These are phyloP conservation scores for Globodera rostochiensis DNA, from an alignment of 1,140 invertebrate genomes.

Conservation along the genomic window DNA sequence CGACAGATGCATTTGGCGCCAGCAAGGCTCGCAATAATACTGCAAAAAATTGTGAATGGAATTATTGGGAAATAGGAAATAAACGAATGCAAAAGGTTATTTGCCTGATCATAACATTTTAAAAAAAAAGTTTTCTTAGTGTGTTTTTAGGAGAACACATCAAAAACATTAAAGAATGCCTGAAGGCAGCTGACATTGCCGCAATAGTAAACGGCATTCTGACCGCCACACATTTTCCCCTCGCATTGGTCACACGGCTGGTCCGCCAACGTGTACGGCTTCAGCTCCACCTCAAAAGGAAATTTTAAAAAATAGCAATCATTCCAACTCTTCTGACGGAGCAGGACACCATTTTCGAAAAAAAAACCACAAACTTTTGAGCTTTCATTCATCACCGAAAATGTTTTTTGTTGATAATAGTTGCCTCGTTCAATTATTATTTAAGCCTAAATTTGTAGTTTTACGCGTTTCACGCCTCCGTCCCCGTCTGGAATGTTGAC, in stretches of 20 bases:
- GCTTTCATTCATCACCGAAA: slow-evolving; percentile 80
- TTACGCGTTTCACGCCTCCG: slow-evolving; percentile 18
- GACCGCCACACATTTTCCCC: slow-evolving; percentile 77
- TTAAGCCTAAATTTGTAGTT: slow-evolving; percentile 81
- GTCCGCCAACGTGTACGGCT: slow-evolving; percentile 97
- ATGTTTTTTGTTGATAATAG: slow-evolving; percentile 95
- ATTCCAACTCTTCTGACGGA: neutral
- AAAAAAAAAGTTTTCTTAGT: too few relatives aligned
- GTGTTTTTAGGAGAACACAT: too few relatives aligned
- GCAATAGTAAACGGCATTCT: slow-evolving; percentile 97
- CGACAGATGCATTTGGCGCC: slow-evolving; percentile 70
- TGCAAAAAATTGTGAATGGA: neutral
- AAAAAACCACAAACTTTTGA: neutral
- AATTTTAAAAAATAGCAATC: slow-evolving; percentile 10
- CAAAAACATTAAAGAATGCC: slow-evolving; percentile 53
- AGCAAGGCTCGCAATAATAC: slow-evolving; percentile 99
- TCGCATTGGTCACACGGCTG: slow-evolving; percentile 98
- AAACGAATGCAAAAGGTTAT: neutral
- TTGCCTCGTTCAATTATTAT: slow-evolving; percentile 95
- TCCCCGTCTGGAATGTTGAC: slow-evolving; percentile 73
- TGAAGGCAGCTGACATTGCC: slow-evolving; percentile 96
- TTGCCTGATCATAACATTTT: too few relatives aligned
- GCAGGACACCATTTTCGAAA: neutral
- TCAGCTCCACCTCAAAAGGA: slow-evolving; percentile 79
- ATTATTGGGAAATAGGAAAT: too few relatives aligned